These are phyloP conservation scores for Aix galericulata DNA, from an alignment of 2,113 vertebrate genomes.

Conservation along the genomic window DNA sequence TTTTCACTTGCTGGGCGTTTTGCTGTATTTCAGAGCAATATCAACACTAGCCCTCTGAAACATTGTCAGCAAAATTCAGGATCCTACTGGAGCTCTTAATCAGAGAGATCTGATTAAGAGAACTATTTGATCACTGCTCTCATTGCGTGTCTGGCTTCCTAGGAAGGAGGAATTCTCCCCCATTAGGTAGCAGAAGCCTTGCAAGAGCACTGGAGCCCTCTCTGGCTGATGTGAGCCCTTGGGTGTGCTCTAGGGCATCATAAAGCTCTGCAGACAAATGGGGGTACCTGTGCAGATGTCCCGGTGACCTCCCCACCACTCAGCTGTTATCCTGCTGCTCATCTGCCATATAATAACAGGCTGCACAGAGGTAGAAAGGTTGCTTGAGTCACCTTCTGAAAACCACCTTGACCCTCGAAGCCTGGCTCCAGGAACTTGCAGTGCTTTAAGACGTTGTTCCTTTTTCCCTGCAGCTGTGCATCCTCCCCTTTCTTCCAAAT, in stretches of 20 bases:
- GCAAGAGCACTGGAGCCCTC: not conserved
- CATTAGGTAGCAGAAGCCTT: not conserved
- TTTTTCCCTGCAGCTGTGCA: not conserved
- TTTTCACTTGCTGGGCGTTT: not conserved
- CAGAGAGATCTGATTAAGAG: not conserved
- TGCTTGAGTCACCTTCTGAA: fast-evolving
- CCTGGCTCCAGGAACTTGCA: not conserved
- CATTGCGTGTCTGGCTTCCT: not conserved
- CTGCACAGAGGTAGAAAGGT: not conserved
- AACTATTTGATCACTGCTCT: not conserved
- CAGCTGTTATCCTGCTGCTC: not conserved
- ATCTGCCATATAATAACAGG: not conserved
- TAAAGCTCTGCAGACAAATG: fast-evolving
- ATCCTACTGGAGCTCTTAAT: not conserved
- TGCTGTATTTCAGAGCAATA: not conserved
- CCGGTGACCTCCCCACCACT: not conserved
- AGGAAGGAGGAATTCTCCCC: not conserved
- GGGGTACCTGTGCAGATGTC: not conserved
- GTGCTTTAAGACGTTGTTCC: not conserved
- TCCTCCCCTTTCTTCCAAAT: not conserved
- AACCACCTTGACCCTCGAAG: not conserved
- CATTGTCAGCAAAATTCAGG: not conserved
- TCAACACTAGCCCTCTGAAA: not conserved
- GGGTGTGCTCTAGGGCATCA: fast-evolving
- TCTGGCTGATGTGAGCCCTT: not conserved